Conservation (phyloP, 2,888 invertebrate genomes). For the Zhuqinia jingwanae region DNA sequence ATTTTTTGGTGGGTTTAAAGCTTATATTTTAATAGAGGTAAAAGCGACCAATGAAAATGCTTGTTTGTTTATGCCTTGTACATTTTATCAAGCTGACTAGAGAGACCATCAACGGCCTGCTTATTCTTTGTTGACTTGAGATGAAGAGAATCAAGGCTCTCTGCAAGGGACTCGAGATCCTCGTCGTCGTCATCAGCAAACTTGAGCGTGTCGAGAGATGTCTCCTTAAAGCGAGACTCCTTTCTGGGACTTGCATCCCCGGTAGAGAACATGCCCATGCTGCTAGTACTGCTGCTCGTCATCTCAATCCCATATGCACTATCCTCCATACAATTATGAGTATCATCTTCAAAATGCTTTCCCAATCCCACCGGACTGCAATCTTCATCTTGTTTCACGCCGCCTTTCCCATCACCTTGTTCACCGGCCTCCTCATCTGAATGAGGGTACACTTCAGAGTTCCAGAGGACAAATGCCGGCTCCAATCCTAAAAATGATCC, state of each 20-base stretch:
- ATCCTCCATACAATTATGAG: slow-evolving; percentile 60
- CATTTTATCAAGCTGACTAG: slow-evolving; percentile 36
- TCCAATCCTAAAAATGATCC: slow-evolving; percentile 80
- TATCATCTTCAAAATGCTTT: slow-evolving; percentile 31
- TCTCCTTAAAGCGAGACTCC: slow-evolving; percentile 71
- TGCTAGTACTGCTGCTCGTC: slow-evolving; percentile 64
- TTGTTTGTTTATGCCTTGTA: slow-evolving; percentile 34
- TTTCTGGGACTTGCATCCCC: slow-evolving; percentile 35
- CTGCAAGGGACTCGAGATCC: slow-evolving; percentile 54
- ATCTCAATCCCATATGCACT: slow-evolving; percentile 68
- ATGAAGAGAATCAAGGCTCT: slow-evolving; percentile 48
- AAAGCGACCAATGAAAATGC: slow-evolving; percentile 6
- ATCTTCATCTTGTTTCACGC: slow-evolving; percentile 20
- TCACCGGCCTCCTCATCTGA: slow-evolving; percentile 42
- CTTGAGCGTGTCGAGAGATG: slow-evolving; percentile 77
- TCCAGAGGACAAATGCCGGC: slow-evolving; percentile 80
- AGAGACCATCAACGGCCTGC: too few relatives aligned
- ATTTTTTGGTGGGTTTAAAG: slow-evolving; percentile 6
- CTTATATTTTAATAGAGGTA: neutral
- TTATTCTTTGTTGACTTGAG: slow-evolving; percentile 29
- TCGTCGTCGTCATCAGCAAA: slow-evolving; percentile 78
- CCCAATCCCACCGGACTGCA: slow-evolving; percentile 4
- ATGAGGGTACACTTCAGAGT: slow-evolving; percentile 74
- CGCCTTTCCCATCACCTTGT: slow-evolving; percentile 26
- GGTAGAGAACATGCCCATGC: slow-evolving; percentile 60